Conservation (phyloP, 2,113 vertebrate species). For the Anseranas semipalmata region DNA sequence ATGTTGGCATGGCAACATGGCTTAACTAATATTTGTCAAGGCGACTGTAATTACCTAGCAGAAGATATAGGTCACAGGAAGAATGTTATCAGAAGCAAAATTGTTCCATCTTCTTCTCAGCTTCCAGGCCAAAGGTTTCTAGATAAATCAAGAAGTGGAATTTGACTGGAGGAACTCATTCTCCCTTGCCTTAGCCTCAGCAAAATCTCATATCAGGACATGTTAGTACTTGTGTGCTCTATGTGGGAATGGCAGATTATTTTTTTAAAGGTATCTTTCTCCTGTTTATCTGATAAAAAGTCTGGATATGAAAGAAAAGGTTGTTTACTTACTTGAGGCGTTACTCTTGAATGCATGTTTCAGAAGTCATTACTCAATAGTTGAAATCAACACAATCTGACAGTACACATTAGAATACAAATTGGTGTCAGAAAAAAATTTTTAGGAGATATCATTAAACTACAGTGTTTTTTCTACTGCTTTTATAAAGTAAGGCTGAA, state of each 20-base stretch:
- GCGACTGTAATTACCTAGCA: conserved; percentile 18
- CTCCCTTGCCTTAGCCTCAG: neutral
- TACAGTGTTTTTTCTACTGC: neutral
- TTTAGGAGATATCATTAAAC: neutral
- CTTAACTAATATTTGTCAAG: conserved; percentile 54
- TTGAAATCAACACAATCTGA: fast-evolving
- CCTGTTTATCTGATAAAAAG: neutral
- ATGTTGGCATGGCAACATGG: conserved; percentile 53
- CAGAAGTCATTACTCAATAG: neutral
- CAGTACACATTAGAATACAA: neutral
- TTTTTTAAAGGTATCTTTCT: neutral
- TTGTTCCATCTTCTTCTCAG: neutral
- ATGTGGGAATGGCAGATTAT: neutral
- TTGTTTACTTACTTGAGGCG: neutral
- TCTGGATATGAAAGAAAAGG: neutral
- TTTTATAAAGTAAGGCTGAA: neutral
- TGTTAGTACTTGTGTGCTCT: neutral
- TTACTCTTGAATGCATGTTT: neutral
- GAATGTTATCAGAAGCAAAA: conserved; percentile 36
- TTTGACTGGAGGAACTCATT: neutral
- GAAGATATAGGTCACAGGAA: conserved; percentile 19
- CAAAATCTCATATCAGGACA: neutral
- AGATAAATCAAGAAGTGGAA: conserved; percentile 7
- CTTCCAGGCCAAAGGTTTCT: conserved; percentile 25
- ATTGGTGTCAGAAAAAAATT: neutral